These are phyloP conservation scores for Hirtodrosophila confusa DNA, from an alignment of 2,888 invertebrate genomes.

Conservation along the genomic window DNA sequence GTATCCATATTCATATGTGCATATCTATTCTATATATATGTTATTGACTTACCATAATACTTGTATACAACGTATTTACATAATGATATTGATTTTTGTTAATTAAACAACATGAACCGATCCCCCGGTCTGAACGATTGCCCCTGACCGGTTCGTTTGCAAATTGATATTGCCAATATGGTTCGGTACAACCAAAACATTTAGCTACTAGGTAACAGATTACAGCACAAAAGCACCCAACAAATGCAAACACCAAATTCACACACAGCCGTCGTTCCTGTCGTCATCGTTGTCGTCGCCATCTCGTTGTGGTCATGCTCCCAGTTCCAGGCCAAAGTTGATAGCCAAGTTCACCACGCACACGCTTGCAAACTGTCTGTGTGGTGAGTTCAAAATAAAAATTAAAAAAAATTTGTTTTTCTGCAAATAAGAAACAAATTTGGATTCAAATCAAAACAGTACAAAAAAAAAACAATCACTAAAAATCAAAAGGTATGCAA, in stretches of 20 bases:
- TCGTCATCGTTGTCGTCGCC: conserved; percentile 50
- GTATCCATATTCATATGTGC: conserved; percentile 54
- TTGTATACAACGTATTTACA: conserved; percentile 63
- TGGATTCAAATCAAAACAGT: conserved; percentile 57
- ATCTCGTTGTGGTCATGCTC: conserved; percentile 54
- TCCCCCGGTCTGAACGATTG: conserved; percentile 60
- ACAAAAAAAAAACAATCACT: conserved; percentile 33
- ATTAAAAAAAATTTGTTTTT: conserved; percentile 68
- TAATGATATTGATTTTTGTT: conserved; percentile 75
- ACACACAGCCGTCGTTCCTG: conserved; percentile 49
- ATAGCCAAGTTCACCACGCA: conserved; percentile 65
- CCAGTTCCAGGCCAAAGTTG: conserved; percentile 57
- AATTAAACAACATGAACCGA: conserved; percentile 73
- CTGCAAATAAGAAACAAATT: conserved; percentile 73
- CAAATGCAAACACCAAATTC: conserved; percentile 53
- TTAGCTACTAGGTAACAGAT: conserved; percentile 67
- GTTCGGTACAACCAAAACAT: conserved; percentile 37
- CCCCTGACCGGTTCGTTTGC: conserved; percentile 65
- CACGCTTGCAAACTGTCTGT: conserved; percentile 74
- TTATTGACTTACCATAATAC: conserved; percentile 54
- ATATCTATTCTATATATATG: conserved; percentile 58
- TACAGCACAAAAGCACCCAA: conserved; percentile 71
- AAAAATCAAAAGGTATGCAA: conserved; percentile 67
- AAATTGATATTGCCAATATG: conserved; percentile 34
- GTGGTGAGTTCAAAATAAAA: conserved; percentile 74